Evolutionary conservation across 1,140 invertebrate genomes (phyloP).

Genomic region (Eriocheir sinensis): DNA sequence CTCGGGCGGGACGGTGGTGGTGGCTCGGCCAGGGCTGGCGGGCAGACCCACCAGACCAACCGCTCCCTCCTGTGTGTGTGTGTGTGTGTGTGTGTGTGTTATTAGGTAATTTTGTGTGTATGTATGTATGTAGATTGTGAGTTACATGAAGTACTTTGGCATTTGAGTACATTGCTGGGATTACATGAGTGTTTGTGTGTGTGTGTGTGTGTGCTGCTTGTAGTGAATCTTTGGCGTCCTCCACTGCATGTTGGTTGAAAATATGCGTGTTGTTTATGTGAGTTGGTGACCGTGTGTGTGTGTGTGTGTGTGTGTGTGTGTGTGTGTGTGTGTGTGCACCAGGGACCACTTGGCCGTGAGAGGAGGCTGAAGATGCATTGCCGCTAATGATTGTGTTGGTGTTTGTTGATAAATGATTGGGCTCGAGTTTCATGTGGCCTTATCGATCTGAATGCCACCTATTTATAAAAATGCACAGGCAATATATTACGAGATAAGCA

Average conservation of each 20-base stretch:
- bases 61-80: neutral
- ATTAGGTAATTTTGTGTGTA: neutral
- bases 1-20: constrained; percentile 54
- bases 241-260: neutral
- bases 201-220: too few species aligned
- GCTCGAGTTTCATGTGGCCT: too few species aligned
- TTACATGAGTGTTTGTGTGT: neutral
- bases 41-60: neutral
- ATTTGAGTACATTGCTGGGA: too few species aligned
- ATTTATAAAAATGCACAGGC: too few species aligned
- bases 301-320: constrained; percentile 31
- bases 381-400: neutral
- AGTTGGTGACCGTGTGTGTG: neutral
- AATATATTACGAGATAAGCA: too few species aligned
- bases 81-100: constrained; percentile 41
- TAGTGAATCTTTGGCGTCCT: neutral
- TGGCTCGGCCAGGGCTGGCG: constrained; percentile 43
- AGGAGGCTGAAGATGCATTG: neutral
- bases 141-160: neutral
- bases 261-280: constrained; percentile 37
- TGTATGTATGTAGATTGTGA: neutral
- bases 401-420: neutral
- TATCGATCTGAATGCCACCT: too few species aligned
- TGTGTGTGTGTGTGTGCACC: constrained; percentile 43
- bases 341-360: neutral